Evolutionary conservation across 2,797 vertebrate species (phyloP).

Genomic region (Melopsittacus undulatus): DNA sequence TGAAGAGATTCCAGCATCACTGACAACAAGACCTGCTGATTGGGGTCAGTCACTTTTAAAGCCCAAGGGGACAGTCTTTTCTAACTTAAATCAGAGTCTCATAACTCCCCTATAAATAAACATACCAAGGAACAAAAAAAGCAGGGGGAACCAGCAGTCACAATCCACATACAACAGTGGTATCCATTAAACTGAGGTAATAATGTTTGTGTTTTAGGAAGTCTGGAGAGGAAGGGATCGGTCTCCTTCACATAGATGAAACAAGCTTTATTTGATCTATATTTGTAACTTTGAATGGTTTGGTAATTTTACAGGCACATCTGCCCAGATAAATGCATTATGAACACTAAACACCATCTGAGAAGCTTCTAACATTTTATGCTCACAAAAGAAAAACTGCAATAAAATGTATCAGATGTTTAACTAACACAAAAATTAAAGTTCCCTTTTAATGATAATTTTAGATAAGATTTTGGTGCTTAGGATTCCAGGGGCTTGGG

Average conservation of each 20-base stretch:
- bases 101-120: constrained; percentile 47
- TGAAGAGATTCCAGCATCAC: constrained; percentile 16
- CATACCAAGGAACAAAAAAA: neutral
- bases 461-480: neutral
- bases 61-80: constrained; percentile 32
- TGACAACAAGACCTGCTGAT: constrained; percentile 50
- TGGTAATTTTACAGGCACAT: constrained; percentile 29
- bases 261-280: neutral
- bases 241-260: neutral
- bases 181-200: neutral
- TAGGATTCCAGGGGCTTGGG: neutral
- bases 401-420: neutral
- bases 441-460: neutral
- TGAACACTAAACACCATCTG: neutral
- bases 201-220: neutral
- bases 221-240: neutral
- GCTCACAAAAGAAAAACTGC: neutral
- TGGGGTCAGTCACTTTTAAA: constrained; percentile 53
- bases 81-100: constrained; percentile 40
- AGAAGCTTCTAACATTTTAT: constrained; percentile 9
- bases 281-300: neutral
- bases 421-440: constrained; percentile 22
- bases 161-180: neutral
- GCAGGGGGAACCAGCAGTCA: neutral
- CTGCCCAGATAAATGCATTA: constrained; percentile 46